phyloP scores from a whole-genome alignment of 2,113 vertebrate species.

The Hirundichthys speculiger region DNA sequence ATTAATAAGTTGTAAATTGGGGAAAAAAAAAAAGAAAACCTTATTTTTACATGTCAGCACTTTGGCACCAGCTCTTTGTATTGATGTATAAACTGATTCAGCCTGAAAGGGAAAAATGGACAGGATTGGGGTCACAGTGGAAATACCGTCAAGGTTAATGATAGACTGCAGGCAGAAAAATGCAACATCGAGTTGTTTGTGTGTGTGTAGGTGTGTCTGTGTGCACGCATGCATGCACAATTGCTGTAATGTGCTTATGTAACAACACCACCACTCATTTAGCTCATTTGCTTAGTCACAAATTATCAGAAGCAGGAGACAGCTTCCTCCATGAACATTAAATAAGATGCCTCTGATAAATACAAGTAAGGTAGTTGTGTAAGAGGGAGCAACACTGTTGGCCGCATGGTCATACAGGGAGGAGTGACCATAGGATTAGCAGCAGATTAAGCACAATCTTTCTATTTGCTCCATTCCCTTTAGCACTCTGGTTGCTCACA shows the following conservation, averaged over 20 bases:
- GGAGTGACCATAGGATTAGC: constrained; percentile 10
- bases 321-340: constrained; percentile 19
- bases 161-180: constrained; percentile 65
- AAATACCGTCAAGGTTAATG: constrained; percentile 77
- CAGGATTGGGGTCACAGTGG: constrained; percentile 53
- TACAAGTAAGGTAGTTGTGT: constrained; percentile 1
- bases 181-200: constrained; percentile 20
- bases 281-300: constrained; percentile 38
- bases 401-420: neutral
- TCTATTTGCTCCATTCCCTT: neutral
- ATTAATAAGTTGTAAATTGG: neutral
- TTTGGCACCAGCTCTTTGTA: constrained; percentile 17
- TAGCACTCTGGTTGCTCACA: neutral
- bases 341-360: neutral
- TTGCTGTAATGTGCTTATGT: constrained; percentile 65
- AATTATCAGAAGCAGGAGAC: constrained; percentile 29
- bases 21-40: neutral
- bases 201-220: constrained; percentile 17
- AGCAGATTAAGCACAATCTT: constrained; percentile 1
- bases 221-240: constrained; percentile 25
- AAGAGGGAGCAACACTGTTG: neutral
- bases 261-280: constrained; percentile 54
- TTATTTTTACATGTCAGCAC: neutral
- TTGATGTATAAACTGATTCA: constrained; percentile 46
- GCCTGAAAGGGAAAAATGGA: constrained; percentile 34